phyloP scores from a whole-genome alignment of 2,797 vertebrate species.

The Galaxias olidus region DNA sequence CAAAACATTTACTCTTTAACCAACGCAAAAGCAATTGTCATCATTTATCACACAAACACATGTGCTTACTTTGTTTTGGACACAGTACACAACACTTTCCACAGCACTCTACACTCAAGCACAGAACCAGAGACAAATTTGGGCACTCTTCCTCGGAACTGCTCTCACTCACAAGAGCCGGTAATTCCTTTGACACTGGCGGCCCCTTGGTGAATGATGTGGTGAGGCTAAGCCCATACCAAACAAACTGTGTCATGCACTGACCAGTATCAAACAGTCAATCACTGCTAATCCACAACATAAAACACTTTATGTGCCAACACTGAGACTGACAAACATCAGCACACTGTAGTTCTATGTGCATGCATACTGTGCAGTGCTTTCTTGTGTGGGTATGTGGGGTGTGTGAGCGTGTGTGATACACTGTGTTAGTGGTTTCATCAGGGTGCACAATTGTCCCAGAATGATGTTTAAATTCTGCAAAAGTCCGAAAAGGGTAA shows the following conservation, averaged over 20 bases:
- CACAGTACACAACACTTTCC: not conserved
- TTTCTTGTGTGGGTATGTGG: not conserved
- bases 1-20: no score
- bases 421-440: slow-evolving; percentile 32
- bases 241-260: slow-evolving; percentile 11
- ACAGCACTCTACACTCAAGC: not conserved
- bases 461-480: slow-evolving; percentile 12
- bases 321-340: not conserved
- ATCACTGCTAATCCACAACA: slow-evolving; percentile 16
- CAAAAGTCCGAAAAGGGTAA: slow-evolving; percentile 28
- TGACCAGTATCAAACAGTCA: not conserved
- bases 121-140: slow-evolving; percentile 11
- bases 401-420: not conserved
- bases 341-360: not conserved
- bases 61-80: not conserved
- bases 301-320: not conserved
- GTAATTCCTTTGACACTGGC: slow-evolving; percentile 23
- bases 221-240: not conserved
- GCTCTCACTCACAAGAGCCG: slow-evolving; percentile 7
- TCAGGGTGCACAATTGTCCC: slow-evolving; percentile 23
- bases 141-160: not conserved
- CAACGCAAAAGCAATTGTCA: no score
- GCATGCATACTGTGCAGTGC: not conserved
- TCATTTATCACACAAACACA: slow-evolving; percentile 1
- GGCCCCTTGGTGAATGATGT: slow-evolving; percentile 6